phyloP scores from a whole-genome alignment of 2,113 vertebrate species.

The Cyanoderma ruficeps region DNA sequence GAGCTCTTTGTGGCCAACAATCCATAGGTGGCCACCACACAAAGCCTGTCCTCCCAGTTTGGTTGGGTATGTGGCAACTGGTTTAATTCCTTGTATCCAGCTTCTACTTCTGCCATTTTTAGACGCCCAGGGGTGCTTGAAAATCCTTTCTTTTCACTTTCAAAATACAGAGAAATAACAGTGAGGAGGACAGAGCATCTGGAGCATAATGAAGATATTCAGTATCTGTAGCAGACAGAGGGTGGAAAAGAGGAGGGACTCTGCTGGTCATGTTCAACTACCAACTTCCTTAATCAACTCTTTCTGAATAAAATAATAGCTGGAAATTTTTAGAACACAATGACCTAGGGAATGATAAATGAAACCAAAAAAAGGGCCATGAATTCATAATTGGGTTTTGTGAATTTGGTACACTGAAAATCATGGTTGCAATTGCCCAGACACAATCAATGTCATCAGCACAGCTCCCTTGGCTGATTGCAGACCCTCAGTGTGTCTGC shows the following conservation, averaged over 20 bases:
- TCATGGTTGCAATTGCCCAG: background rate
- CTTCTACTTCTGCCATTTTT: background rate
- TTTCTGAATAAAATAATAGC: background rate
- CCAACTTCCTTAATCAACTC: background rate
- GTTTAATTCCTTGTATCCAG: background rate
- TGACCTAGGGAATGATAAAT: background rate
- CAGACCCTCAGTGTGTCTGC: background rate
- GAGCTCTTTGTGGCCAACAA: background rate
- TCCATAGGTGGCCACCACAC: background rate
- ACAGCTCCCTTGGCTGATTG: background rate
- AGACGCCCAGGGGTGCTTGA: background rate
- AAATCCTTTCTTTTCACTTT: background rate
- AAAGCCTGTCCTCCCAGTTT: background rate
- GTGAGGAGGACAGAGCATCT: background rate
- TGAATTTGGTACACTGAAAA: background rate
- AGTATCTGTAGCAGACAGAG: background rate
- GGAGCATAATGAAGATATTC: background rate
- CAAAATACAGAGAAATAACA: background rate
- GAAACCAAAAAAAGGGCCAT: background rate
- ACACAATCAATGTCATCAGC: background rate
- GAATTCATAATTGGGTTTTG: background rate
- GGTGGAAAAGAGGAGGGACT: background rate
- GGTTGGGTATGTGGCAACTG: background rate
- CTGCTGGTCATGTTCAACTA: background rate
- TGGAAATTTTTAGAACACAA: background rate